These are phyloP conservation scores for Megaleporinus macrocephalus DNA, from an alignment of 2,113 vertebrate species.

Conservation along the genomic window DNA sequence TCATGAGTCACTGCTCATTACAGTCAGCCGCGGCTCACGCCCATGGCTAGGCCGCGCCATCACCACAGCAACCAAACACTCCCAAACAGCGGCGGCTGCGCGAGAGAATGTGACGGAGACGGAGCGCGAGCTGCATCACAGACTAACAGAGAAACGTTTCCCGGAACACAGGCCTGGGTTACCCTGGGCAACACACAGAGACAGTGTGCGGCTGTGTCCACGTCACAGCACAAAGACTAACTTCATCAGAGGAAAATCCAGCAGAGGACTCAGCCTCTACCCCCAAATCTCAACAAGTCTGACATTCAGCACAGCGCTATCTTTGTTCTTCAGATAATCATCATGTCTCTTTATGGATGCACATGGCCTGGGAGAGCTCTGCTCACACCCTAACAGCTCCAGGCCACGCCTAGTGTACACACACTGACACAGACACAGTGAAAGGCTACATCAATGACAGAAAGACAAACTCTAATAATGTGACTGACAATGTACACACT, in stretches of 20 bases:
- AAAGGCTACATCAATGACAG: conserved; percentile 16
- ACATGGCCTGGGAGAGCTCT: not conserved
- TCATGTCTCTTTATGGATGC: not conserved
- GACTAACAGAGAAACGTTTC: not conserved
- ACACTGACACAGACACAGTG: not conserved
- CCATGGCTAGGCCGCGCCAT: conserved; percentile 48
- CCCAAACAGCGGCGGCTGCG: conserved; percentile 59
- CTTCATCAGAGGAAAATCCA: conserved; percentile 1
- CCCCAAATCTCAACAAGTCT: not conserved
- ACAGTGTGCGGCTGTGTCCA: not conserved
- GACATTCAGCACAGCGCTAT: not conserved
- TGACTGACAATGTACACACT: not conserved
- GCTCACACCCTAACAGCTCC: not conserved
- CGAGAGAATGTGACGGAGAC: conserved; percentile 40
- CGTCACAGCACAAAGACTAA: conserved; percentile 19
- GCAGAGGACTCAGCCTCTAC: not conserved
- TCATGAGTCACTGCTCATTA: conserved; percentile 71
- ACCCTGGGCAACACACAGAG: conserved; percentile 19
- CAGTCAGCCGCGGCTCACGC: conserved; percentile 49
- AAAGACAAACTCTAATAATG: conserved; percentile 5
- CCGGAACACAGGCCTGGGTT: conserved; percentile 22
- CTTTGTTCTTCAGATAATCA: not conserved
- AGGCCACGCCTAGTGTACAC: not conserved
- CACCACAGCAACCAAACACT: conserved; percentile 73
- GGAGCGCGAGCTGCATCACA: conserved; percentile 2